Evolutionary conservation across 2,113 vertebrate genomes (phyloP), one percentile per base, ranked within the genome.

Genomic region (Eclectus roratus): DNA sequence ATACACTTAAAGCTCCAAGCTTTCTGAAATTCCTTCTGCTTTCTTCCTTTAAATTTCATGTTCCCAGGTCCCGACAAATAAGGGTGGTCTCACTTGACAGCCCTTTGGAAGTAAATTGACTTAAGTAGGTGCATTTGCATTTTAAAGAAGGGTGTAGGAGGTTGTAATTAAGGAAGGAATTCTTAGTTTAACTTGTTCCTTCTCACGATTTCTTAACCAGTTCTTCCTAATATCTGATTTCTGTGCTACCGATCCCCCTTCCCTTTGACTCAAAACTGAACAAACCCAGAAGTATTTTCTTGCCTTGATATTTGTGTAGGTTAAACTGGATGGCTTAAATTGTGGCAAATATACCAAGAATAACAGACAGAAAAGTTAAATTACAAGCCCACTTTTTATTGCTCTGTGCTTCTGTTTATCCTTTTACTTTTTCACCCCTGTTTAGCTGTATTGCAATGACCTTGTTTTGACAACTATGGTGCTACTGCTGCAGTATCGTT

Each of bases 131-230:
- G 69, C 1, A 87, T 95, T 91, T 91, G n/a, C 78, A 95, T 95
- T 92, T 95, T 87, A 91, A 92, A 92, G 27, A 50, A 78, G 52
- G 4, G 8, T 85, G 80, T 89, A 76, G 65, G 80, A 84, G 47
- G 47, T n/a, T 72, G 28, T 39, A 95, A 89, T 85, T 92, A 92
- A 94, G 84, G 61, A 72, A 79, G 7, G 37, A 74, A 56, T 46
- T 87, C 14, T 80, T 77, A 49, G 31, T 73, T 73, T 85, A 78
- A 65, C 66, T 70, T 88, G 7, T 53, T 50, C 43, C 6, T 53
- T 68, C 49, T 77, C 17, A 53, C 21, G 50, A 12, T 35, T 17
- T 43, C 60, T 87, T 73, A 44, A 88, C 25, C 25, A 7, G 2
- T 50, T 88, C 9, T 73, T 66, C 41, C 27, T 63, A 52, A 52